Percentiles rank a stretch among this genome's conserved stretches.
Evolutionary conservation across 1,140 invertebrate genomes (phyloP).

Genomic region (Neuroterus valhalla): DNA sequence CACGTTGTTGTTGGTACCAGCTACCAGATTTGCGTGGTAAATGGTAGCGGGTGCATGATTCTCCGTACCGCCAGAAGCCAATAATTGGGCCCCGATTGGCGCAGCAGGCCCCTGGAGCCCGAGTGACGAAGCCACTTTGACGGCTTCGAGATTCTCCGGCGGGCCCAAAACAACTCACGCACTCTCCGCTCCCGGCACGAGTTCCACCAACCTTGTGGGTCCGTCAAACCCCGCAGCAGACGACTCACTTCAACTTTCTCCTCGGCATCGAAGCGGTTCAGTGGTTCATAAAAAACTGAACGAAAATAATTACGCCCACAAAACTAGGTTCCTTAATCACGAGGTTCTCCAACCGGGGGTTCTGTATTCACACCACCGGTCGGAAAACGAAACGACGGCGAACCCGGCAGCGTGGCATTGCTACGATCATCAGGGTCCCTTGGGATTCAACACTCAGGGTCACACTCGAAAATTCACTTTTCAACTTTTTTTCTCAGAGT

Average conservation of each 20-base stretch:
- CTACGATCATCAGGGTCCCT: conserved; percentile 35
- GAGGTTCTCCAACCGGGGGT: background rate
- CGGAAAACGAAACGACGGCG: conserved; percentile 42
- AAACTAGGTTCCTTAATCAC: background rate
- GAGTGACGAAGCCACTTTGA: conserved; percentile 77
- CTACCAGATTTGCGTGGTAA: conserved; percentile 73
- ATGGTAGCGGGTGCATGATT: conserved; percentile 69
- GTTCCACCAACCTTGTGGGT: conserved; percentile 37
- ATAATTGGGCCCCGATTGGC: conserved; percentile 74
- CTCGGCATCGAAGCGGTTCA: conserved; percentile 47
- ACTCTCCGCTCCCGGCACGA: conserved; percentile 43
- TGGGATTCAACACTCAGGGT: background rate
- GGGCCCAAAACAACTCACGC: conserved; percentile 66
- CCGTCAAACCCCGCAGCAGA: conserved; percentile 27
- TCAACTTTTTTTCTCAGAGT: conserved; percentile 34
- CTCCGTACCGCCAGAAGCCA: conserved; percentile 68
- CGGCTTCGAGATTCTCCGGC: conserved; percentile 70
- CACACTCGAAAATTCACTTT: conserved; percentile 35
- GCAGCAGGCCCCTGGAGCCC: conserved; percentile 74
- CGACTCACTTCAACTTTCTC: conserved; percentile 47
- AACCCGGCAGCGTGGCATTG: conserved; percentile 55
- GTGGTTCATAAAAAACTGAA: conserved; percentile 35
- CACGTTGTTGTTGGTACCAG: conserved; percentile 71
- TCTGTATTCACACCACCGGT: background rate
- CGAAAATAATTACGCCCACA: background rate